These are phyloP conservation scores for Zaprionus africanus DNA, from an alignment of 1,140 invertebrate genomes.

Conservation along the genomic window DNA sequence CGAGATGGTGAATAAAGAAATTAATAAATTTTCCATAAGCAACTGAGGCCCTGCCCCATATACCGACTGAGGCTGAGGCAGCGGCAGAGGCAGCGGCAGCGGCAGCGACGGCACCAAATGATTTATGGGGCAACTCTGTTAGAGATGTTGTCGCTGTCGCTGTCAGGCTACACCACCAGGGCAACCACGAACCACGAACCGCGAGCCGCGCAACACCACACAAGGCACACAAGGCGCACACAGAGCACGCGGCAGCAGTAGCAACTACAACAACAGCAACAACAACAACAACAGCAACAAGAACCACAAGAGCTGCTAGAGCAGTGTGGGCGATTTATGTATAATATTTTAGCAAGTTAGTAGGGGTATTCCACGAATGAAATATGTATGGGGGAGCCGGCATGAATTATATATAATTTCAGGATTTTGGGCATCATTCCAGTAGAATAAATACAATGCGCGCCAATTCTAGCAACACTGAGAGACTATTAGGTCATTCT, in stretches of 20 bases:
- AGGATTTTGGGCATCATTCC: not conserved
- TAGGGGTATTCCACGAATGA: constrained; percentile 4
- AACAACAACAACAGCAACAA: constrained; percentile 1
- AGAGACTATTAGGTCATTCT: too few relatives aligned
- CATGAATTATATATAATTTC: not conserved
- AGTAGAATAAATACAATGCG: too few relatives aligned
- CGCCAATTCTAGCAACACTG: too few relatives aligned
- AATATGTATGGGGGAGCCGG: not conserved
- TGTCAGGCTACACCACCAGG: constrained; percentile 20
- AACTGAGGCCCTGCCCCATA: constrained; percentile 1
- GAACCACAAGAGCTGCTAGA: constrained; percentile 26
- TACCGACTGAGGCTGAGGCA: too few relatives aligned
- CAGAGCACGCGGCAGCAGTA: not conserved
- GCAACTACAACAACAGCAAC: not conserved
- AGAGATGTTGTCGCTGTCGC: constrained; percentile 24
- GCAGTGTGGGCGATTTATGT: not conserved
- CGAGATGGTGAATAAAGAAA: constrained; percentile 10
- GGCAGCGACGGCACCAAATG: constrained; percentile 25
- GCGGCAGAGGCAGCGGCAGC: too few relatives aligned
- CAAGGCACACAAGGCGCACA: not conserved
- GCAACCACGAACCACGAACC: constrained; percentile 22
- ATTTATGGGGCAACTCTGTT: constrained; percentile 41
- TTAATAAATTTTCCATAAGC: constrained; percentile 56
- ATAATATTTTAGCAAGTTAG: constrained; percentile 11
- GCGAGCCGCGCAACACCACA: constrained; percentile 5